A percentile compares a stretch with the other conserved stretches of the same genome.
phyloP scores from a whole-genome alignment of 2,888 invertebrate species.

The Sacculina carcini region DNA sequence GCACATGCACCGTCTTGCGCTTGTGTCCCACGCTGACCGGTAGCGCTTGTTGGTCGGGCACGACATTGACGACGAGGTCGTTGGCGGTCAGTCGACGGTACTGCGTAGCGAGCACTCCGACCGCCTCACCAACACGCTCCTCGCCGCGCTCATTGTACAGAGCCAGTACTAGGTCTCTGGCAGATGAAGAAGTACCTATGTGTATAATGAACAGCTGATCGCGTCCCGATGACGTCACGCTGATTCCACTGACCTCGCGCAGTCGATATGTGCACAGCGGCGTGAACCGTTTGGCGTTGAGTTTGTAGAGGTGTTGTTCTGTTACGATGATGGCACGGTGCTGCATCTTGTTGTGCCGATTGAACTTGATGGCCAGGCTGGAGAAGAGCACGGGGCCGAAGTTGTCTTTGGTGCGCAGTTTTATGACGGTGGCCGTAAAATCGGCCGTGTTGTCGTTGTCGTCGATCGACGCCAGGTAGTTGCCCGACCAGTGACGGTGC shows the following conservation, averaged over 20 bases:
- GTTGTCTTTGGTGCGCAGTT: slow-evolving; percentile 36
- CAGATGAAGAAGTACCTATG: slow-evolving; percentile 44
- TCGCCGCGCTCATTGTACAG: slow-evolving; percentile 27
- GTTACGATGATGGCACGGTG: slow-evolving; percentile 71
- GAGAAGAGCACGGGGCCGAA: slow-evolving; percentile 35
- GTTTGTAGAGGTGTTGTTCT: slow-evolving; percentile 55
- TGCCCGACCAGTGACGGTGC: slow-evolving; percentile 51
- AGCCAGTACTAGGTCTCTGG: slow-evolving; percentile 70
- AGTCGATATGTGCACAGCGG: slow-evolving; percentile 30
- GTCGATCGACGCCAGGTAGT: slow-evolving; percentile 39
- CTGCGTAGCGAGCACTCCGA: slow-evolving; percentile 50
- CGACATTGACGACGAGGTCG: too few relatives aligned
- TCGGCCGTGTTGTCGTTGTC: slow-evolving; percentile 38
- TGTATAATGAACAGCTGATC: slow-evolving; percentile 64
- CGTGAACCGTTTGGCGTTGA: slow-evolving; percentile 58
- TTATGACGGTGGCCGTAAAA: slow-evolving; percentile 37
- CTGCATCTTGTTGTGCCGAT: slow-evolving; percentile 46
- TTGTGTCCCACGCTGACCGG: too few relatives aligned
- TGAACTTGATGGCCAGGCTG: slow-evolving; percentile 39
- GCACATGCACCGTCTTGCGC: too few relatives aligned
- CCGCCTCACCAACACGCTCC: slow-evolving; percentile 60
- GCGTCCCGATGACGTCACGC: slow-evolving; percentile 53
- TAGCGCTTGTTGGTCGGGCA: too few relatives aligned
- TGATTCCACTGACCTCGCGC: slow-evolving; percentile 45
- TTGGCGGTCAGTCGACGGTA: too few relatives aligned